Percentiles rank a stretch among this genome's conserved stretches.
phyloP scores from a whole-genome alignment of 1,140 invertebrate genomes.

The Pseudomyrmex concolor region DNA sequence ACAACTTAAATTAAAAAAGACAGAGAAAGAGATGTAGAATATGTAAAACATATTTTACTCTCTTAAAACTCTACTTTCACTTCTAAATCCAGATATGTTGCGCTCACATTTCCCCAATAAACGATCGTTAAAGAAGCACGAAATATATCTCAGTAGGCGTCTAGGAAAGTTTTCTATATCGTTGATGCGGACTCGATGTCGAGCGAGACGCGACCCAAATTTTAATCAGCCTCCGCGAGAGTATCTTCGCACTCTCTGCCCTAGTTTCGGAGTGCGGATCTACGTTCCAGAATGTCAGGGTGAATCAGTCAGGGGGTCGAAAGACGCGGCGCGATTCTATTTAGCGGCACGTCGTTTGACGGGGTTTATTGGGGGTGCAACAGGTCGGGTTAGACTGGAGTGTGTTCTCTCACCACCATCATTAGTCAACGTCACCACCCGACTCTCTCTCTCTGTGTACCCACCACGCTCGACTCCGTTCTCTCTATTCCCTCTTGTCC shows the following conservation, averaged over 20 bases:
- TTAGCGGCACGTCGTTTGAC: conserved; percentile 84
- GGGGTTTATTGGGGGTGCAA: conserved; percentile 84
- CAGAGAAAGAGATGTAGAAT: background rate
- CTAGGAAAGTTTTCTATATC: conserved; percentile 9
- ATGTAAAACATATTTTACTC: background rate
- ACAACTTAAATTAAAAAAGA: background rate
- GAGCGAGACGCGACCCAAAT: conserved; percentile 38
- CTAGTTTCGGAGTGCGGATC: conserved; percentile 67
- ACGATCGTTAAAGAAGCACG: background rate
- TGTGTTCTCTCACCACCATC: conserved; percentile 85
- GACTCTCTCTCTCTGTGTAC: conserved; percentile 68
- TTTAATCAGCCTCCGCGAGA: conserved; percentile 54
- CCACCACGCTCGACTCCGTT: conserved; percentile 58
- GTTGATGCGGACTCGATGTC: conserved; percentile 11
- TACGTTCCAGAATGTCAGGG: conserved; percentile 68
- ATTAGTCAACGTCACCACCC: conserved; percentile 85
- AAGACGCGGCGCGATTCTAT: conserved; percentile 84
- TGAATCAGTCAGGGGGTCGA: conserved; percentile 81
- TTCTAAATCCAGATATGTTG: background rate
- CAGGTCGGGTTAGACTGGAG: conserved; percentile 84
- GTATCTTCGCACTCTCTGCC: conserved; percentile 23
- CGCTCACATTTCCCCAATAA: background rate
- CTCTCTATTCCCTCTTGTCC: conserved; percentile 63
- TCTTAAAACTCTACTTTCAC: background rate
- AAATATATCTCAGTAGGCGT: background rate